Conservation (phyloP, 2,113 vertebrate genomes). For the Bostrychus sinensis region DNA sequence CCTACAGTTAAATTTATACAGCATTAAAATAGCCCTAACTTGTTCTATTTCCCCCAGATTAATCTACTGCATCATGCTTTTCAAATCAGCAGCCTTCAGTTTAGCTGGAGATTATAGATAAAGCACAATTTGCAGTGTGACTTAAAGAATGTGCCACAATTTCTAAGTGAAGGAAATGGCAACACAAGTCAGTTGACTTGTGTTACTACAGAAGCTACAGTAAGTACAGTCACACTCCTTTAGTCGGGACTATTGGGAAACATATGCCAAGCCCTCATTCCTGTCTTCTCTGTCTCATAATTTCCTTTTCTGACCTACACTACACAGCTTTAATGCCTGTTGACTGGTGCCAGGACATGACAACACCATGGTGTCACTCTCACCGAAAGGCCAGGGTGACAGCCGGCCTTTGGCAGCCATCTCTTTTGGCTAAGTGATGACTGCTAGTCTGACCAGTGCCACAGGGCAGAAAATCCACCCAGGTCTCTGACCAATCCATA, state of each 20-base stretch:
- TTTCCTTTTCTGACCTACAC: slow-evolving; percentile 18
- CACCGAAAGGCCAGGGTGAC: slow-evolving; percentile 11
- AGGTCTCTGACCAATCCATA: slow-evolving; percentile 35
- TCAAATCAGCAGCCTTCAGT: neutral
- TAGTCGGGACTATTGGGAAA: slow-evolving; percentile 11
- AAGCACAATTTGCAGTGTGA: slow-evolving; percentile 11
- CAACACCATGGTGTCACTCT: slow-evolving; percentile 27
- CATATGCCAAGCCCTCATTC: slow-evolving; percentile 24
- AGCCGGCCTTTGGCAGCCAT: slow-evolving; percentile 35
- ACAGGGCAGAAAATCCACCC: slow-evolving; percentile 29
- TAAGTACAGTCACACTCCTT: neutral
- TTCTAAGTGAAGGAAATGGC: too few relatives aligned
- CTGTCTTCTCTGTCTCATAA: slow-evolving; percentile 17
- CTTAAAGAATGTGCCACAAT: slow-evolving; percentile 15
- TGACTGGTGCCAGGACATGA: slow-evolving; percentile 26
- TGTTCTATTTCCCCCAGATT: neutral
- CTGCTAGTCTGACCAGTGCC: slow-evolving; percentile 10
- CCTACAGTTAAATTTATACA: neutral
- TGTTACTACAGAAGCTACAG: too few relatives aligned
- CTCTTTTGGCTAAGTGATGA: neutral
- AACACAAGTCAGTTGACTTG: too few relatives aligned
- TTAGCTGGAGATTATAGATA: neutral
- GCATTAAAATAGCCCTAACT: slow-evolving; percentile 1
- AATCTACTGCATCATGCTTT: neutral
- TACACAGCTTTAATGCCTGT: slow-evolving; percentile 16